A percentile compares a stretch with the other conserved stretches of the same genome.
Conservation (phyloP, 2,797 vertebrate genomes). For the Apodemus agrarius region DNA sequence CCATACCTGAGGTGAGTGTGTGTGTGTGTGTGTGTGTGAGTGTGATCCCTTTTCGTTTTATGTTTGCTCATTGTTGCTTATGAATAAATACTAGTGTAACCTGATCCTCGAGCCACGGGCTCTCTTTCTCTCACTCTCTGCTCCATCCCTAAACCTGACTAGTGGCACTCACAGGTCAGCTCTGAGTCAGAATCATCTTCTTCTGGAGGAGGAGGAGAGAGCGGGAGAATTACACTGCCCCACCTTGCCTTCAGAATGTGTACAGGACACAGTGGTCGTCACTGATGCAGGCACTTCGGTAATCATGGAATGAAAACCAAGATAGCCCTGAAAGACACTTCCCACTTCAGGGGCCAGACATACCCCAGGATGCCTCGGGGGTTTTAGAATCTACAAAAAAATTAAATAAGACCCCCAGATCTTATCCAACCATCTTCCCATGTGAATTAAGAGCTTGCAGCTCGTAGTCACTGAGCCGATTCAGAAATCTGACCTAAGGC, state of each 20-base stretch:
- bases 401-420: neutral
- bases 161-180: neutral
- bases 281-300: neutral
- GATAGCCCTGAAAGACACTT: neutral
- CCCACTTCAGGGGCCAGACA: neutral
- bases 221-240: neutral
- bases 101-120: too few species aligned
- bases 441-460: neutral
- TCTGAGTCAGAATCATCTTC: neutral
- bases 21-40: too few species aligned
- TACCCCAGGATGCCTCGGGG: neutral
- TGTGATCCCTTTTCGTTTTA: too few species aligned
- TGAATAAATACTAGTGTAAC: too few species aligned
- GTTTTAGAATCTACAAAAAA: neutral
- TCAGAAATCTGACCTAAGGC: neutral
- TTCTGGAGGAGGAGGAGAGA: neutral
- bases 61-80: too few species aligned
- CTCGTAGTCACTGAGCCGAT: neutral
- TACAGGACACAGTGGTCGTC: neutral
- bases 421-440: neutral
- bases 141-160: too few species aligned
- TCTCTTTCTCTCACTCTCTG: too few species aligned
- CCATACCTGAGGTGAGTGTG: too few species aligned
- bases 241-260: neutral
- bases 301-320: neutral